Evolutionary conservation across 1,140 invertebrate species (phyloP), one percentile per base, ranked within the genome.

Genomic region (Argopecten irradians): DNA sequence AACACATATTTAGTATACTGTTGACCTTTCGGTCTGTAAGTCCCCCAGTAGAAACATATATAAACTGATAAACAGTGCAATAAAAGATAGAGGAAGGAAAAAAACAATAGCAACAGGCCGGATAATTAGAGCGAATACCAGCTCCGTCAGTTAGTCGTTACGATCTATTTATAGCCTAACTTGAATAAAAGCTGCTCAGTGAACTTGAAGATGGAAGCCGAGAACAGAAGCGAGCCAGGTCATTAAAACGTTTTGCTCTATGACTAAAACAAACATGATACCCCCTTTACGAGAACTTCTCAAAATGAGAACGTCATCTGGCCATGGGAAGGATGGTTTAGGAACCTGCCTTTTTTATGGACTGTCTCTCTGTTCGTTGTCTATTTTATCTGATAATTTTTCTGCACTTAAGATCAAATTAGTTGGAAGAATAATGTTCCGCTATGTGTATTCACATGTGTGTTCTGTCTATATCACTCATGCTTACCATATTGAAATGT

Each of bases 231-330:
- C 55, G 28, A 71, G 55, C 55, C 55, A 28, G 28, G 55, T 71
- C 55, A 71, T 71, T 71, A 71, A 71, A 71, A 71, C 13, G 55
- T 71, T 71, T 71, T 71, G 55, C 55, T 71, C 55, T n/a, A n/a
- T 71, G 55, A 71, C 55, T 71, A 71, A 71, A 71, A 71, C 55
- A 71, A 71, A 71, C 22, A 71, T 3, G 55, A 71, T 28, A 71
- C n/a, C 7, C 28, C 55, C 22, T 22, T 28, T 71, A 16, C 55
- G 55, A 71, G 28, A 71, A 1, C 43, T 46, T 71, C 55, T 71
- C 55, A 71, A n/a, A 71, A 71, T 71, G 55, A 71, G 55, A 71
- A 71, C 22, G 55, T 28, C 55, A 71, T 71, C 1, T 71, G 55
- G 55, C 55, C 55, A 71, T 5, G 0, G 28, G 8, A n/a, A 71